phyloP scores from a whole-genome alignment of 2,888 invertebrate genomes.

The Spatulosminthurus flaviceps region DNA sequence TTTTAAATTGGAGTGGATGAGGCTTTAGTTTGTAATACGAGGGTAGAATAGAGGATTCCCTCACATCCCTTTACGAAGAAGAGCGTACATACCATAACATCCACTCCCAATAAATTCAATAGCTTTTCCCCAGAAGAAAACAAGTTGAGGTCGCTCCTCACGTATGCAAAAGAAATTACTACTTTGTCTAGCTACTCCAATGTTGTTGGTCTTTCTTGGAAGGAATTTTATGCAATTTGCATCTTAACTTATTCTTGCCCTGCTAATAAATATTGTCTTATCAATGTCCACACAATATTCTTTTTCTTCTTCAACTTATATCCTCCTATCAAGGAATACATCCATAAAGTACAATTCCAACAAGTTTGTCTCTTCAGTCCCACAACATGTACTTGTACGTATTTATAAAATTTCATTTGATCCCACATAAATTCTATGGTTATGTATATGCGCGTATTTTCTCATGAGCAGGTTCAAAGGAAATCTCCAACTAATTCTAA shows the following conservation, averaged over 20 bases:
- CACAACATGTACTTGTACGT: too few species aligned
- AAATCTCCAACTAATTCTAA: too few species aligned
- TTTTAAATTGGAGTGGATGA: slow-evolving; percentile 4
- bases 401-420: too few species aligned
- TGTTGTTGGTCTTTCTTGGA: neutral
- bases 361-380: neutral
- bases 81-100: too few species aligned
- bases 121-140: neutral
- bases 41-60: slow-evolving; percentile 4
- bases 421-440: too few species aligned
- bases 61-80: neutral
- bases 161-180: neutral
- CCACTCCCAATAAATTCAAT: slow-evolving; percentile 18
- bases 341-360: neutral
- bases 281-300: neutral
- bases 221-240: neutral
- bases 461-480: too few species aligned
- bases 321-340: neutral
- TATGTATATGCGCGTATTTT: too few species aligned
- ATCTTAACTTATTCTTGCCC: too few species aligned
- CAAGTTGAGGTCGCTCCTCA: neutral
- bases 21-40: neutral
- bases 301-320: slow-evolving; percentile 9
- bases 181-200: neutral
- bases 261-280: slow-evolving; percentile 18